A percentile compares a stretch with the other conserved stretches of the same genome.
These are phyloP conservation scores for Mormyrus proboscirostris DNA, from an alignment of 2,797 vertebrate genomes.

Conservation along the genomic window DNA sequence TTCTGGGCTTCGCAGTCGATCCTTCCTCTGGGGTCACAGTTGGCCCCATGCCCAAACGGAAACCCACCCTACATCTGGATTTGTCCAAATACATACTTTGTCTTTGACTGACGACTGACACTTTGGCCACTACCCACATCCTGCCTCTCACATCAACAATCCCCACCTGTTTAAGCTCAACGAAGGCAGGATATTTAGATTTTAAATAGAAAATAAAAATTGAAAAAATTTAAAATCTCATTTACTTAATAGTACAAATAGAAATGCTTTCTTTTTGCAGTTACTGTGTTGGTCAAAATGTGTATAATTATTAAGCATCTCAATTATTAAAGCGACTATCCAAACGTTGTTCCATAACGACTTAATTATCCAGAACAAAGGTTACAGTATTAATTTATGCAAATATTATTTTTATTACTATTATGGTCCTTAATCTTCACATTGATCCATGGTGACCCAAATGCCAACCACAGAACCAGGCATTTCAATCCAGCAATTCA, in stretches of 20 bases:
- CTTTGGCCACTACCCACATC: constrained; percentile 27
- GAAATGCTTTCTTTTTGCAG: neutral
- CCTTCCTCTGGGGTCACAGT: neutral
- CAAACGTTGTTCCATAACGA: neutral
- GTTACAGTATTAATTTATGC: neutral
- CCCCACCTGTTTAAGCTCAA: neutral
- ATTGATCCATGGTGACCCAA: neutral
- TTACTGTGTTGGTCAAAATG: neutral
- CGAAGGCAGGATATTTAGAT: neutral
- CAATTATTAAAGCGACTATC: neutral
- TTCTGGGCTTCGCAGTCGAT: neutral
- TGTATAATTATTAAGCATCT: neutral
- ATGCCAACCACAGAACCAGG: neutral
- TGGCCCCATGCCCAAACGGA: constrained; percentile 35
- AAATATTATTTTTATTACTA: neutral
- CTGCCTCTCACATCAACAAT: constrained; percentile 11
- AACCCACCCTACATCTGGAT: constrained; percentile 34
- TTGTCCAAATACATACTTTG: constrained; percentile 34
- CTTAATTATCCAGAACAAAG: neutral
- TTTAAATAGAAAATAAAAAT: constrained; percentile 1
- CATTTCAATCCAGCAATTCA: neutral
- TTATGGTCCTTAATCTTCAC: neutral
- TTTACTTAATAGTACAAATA: neutral
- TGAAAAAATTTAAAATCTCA: neutral
- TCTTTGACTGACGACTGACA: constrained; percentile 31